phyloP scores from a whole-genome alignment of 2,888 invertebrate species.

The Sesamia inferens region DNA sequence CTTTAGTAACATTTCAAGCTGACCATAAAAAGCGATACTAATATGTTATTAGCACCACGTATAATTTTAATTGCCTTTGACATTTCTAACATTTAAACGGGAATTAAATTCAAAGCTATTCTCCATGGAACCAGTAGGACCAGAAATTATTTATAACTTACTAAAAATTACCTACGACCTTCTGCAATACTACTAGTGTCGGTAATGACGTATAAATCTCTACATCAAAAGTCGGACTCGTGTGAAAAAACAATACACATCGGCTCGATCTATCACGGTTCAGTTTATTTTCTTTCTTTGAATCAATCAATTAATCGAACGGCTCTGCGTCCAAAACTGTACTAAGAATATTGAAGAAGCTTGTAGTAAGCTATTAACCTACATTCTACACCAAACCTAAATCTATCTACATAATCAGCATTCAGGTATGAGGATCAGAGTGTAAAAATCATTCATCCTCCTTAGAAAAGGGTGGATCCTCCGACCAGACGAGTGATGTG shows the following conservation, averaged over 20 bases:
- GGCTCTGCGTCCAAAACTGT: constrained; percentile 33
- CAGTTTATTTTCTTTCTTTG: constrained; percentile 58
- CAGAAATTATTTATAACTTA: neutral
- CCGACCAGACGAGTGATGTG: too few species aligned
- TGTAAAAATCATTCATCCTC: too few species aligned
- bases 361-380: constrained; percentile 21
- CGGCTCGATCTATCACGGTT: constrained; percentile 40
- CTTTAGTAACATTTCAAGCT: constrained; percentile 12
- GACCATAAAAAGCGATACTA: constrained; percentile 12
- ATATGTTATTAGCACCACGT: neutral
- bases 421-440: too few species aligned
- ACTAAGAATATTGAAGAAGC: constrained; percentile 34
- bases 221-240: constrained; percentile 54
- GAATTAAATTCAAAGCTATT: neutral
- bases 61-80: neutral
- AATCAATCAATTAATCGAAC: constrained; percentile 57
- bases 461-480: too few species aligned
- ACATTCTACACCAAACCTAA: constrained; percentile 4
- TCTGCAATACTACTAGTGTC: constrained; percentile 28
- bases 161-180: constrained; percentile 7
- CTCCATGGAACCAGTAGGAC: neutral
- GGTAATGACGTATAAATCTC: constrained; percentile 41
- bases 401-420: too few species aligned
- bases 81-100: neutral
- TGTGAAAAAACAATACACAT: constrained; percentile 59